These are phyloP conservation scores for Drosophila tani DNA, from an alignment of 1,140 invertebrate genomes.

Conservation along the genomic window DNA sequence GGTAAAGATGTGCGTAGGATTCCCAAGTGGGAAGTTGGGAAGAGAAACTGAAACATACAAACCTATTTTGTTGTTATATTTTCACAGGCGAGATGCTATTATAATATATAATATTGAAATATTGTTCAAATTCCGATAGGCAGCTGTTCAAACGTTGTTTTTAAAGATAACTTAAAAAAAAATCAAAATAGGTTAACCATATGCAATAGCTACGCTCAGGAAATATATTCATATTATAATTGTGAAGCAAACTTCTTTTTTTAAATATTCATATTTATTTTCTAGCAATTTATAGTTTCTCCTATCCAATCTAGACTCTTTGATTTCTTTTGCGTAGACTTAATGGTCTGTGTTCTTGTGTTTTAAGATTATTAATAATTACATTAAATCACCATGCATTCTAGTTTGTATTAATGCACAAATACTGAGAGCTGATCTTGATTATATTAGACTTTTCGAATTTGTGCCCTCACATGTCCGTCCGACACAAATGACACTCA, in stretches of 20 bases:
- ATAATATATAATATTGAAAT: too few relatives aligned
- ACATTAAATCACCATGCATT: neutral
- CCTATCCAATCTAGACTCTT: too few relatives aligned
- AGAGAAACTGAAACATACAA: too few relatives aligned
- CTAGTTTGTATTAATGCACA: constrained; percentile 2
- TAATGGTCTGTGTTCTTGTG: too few relatives aligned
- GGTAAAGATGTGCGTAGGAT: too few relatives aligned
- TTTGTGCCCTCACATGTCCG: constrained; percentile 34
- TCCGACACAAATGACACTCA: constrained; percentile 36
- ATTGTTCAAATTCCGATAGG: too few relatives aligned
- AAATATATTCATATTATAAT: neutral
- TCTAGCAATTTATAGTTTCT: too few relatives aligned
- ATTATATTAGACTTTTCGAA: constrained; percentile 18
- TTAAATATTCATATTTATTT: neutral
- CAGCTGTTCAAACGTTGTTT: neutral
- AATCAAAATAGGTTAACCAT: neutral
- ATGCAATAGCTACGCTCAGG: neutral
- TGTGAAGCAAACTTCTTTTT: neutral
- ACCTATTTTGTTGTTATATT: too few relatives aligned
- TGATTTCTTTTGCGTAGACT: neutral
- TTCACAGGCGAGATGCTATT: too few relatives aligned
- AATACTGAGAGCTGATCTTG: constrained; percentile 18
- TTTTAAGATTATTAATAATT: neutral
- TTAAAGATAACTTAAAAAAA: neutral
- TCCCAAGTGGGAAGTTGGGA: too few relatives aligned